phyloP scores from a whole-genome alignment of 2,888 invertebrate species.

The Drosophila paracracens region DNA sequence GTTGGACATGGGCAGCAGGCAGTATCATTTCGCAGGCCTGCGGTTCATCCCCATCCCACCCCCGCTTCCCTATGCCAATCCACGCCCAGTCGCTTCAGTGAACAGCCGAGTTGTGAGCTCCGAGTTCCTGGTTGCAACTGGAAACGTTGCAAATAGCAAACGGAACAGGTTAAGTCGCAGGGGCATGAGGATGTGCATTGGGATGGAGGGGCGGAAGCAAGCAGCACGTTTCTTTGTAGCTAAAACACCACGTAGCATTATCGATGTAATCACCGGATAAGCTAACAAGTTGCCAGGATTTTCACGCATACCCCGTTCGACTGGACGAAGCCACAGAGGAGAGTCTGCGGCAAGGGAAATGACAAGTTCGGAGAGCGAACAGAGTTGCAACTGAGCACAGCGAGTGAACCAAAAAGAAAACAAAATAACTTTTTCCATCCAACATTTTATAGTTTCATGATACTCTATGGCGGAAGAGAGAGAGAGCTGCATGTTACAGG shows the following conservation, averaged over 20 bases:
- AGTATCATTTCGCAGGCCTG: constrained; percentile 58
- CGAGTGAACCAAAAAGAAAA: constrained; percentile 55
- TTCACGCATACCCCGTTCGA: constrained; percentile 72
- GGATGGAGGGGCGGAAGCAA: constrained; percentile 39
- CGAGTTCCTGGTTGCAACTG: background rate
- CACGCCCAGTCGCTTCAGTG: constrained; percentile 34
- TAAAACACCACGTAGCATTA: constrained; percentile 83
- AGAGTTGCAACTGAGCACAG: constrained; percentile 34
- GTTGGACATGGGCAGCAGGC: constrained; percentile 59
- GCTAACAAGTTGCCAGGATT: constrained; percentile 85
- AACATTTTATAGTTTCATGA: constrained; percentile 60
- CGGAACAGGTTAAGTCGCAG: background rate
- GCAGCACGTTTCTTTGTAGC: constrained; percentile 76
- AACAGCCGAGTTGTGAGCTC: constrained; percentile 1
- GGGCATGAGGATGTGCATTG: background rate
- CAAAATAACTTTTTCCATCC: constrained; percentile 26
- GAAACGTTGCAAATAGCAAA: constrained; percentile 23
- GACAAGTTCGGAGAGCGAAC: constrained; percentile 5
- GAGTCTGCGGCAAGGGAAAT: background rate
- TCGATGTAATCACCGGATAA: constrained; percentile 85
- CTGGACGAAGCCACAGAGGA: constrained; percentile 4
- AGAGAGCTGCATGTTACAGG: background rate
- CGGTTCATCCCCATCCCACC: constrained; percentile 1
- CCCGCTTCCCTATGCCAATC: constrained; percentile 1
- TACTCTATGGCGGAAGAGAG: constrained; percentile 18